Evolutionary conservation across 37 sponge, comb jelly and placozoan species (phyloP).

Genomic region (Tethya wilhelma): DNA sequence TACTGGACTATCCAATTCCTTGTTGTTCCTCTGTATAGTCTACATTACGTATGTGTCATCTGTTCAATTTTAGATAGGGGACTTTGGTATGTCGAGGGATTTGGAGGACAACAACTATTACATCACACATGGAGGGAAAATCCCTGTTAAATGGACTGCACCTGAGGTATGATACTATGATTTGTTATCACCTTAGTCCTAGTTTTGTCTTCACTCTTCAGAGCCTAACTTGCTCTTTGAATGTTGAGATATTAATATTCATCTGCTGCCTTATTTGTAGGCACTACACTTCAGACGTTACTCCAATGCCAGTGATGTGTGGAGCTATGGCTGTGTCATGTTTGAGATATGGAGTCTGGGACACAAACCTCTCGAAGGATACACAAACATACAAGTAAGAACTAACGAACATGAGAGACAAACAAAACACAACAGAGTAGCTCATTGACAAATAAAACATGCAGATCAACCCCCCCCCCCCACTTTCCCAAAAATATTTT

Average conservation of each 20-base stretch:
- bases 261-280: background rate
- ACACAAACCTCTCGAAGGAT: slow-evolving; percentile 36
- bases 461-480: too few species aligned
- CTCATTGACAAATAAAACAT: too few species aligned
- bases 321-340: slow-evolving; percentile 30
- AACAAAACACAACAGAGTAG: background rate
- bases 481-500: background rate
- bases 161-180: slow-evolving; percentile 27
- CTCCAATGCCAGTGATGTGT: slow-evolving; percentile 40
- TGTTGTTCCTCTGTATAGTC: too few species aligned
- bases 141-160: slow-evolving; percentile 66
- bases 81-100: slow-evolving; percentile 65
- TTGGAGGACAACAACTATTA: slow-evolving; percentile 61
- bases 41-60: background rate
- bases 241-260: background rate
- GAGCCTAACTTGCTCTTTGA: background rate
- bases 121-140: slow-evolving; percentile 55
- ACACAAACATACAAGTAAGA: slow-evolving; percentile 19
- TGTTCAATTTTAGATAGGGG: slow-evolving; percentile 44
- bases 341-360: slow-evolving; percentile 62
- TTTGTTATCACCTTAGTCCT: background rate
- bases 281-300: slow-evolving; percentile 32
- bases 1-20: too few species aligned
- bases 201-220: background rate
- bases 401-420: too few species aligned